A percentile compares a stretch with the other conserved stretches of the same genome.
These are phyloP conservation scores for Horisme vitalbata DNA, from an alignment of 2,888 invertebrate species.

Conservation along the genomic window DNA sequence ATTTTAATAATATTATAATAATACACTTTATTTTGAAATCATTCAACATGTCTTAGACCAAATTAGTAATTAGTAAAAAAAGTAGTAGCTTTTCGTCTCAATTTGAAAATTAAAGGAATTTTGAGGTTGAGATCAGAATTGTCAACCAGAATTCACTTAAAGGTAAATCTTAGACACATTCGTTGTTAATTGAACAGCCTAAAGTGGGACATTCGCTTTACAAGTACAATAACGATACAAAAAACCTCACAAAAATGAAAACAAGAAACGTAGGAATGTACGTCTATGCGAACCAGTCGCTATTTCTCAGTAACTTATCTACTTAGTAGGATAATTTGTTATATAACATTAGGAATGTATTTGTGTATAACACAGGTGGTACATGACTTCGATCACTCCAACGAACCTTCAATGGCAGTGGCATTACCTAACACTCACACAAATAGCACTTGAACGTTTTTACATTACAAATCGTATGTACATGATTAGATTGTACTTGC, in stretches of 20 bases:
- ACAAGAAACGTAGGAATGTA: constrained; percentile 33
- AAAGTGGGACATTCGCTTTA: constrained; percentile 56
- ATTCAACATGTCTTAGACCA: constrained; percentile 40
- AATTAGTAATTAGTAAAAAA: constrained; percentile 30
- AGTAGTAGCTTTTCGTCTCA: background rate
- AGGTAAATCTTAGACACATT: constrained; percentile 49
- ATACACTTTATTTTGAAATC: constrained; percentile 25
- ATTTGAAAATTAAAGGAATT: no score
- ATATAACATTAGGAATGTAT: constrained; percentile 42
- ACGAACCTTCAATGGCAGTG: constrained; percentile 61
- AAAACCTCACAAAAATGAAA: constrained; percentile 21
- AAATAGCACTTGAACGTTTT: constrained; percentile 71
- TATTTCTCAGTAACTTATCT: constrained; percentile 51
- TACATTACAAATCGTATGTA: constrained; percentile 63
- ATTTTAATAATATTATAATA: constrained; percentile 26
- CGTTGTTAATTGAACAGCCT: constrained; percentile 79
- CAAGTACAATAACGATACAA: constrained; percentile 30
- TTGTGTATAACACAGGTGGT: constrained; percentile 31
- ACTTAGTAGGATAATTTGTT: constrained; percentile 52
- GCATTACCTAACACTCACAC: constrained; percentile 71
- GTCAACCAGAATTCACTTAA: constrained; percentile 39
- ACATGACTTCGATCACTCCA: constrained; percentile 7
- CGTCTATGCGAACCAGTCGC: constrained; percentile 63
- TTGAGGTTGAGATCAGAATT: constrained; percentile 24
- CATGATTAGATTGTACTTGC: constrained; percentile 54